phyloP scores from a whole-genome alignment of 1,140 invertebrate genomes.

The Tetranychus cinnabarinus region DNA sequence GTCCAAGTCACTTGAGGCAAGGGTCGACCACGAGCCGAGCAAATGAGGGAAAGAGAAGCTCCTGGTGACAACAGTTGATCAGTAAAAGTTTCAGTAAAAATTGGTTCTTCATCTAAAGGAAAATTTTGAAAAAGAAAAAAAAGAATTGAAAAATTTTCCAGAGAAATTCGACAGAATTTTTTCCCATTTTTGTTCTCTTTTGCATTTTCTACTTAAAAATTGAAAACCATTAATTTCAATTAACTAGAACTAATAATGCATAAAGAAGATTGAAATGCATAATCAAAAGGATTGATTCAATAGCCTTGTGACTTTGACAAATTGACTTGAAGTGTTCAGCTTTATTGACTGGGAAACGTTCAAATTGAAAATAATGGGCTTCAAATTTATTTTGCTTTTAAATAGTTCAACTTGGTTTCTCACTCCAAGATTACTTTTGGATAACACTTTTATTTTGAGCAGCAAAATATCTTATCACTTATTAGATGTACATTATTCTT shows the following conservation, averaged over 20 bases:
- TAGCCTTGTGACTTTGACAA: too few species aligned
- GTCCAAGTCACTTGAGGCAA: slow-evolving; percentile 32
- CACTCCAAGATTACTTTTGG: too few species aligned
- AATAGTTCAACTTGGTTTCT: too few species aligned
- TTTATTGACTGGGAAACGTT: too few species aligned
- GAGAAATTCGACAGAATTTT: neutral
- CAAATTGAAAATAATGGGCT: too few species aligned
- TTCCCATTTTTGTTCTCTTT: neutral
- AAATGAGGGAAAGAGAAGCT: slow-evolving; percentile 54
- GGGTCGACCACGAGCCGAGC: slow-evolving; percentile 54
- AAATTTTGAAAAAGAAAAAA: neutral
- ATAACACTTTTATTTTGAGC: too few species aligned
- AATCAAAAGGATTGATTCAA: too few species aligned
- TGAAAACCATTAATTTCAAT: neutral
- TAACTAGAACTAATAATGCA: neutral
- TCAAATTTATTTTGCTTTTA: too few species aligned
- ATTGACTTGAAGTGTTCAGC: too few species aligned
- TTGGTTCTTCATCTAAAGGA: neutral
- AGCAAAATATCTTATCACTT: too few species aligned
- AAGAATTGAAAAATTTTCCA: neutral
- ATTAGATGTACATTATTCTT: too few species aligned
- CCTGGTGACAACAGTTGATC: slow-evolving; percentile 23
- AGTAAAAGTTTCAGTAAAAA: neutral
- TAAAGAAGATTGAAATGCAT: too few species aligned
- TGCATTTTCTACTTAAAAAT: neutral